These are phyloP conservation scores for Nerophis ophidion DNA, from an alignment of 2,113 vertebrate species.

Conservation along the genomic window DNA sequence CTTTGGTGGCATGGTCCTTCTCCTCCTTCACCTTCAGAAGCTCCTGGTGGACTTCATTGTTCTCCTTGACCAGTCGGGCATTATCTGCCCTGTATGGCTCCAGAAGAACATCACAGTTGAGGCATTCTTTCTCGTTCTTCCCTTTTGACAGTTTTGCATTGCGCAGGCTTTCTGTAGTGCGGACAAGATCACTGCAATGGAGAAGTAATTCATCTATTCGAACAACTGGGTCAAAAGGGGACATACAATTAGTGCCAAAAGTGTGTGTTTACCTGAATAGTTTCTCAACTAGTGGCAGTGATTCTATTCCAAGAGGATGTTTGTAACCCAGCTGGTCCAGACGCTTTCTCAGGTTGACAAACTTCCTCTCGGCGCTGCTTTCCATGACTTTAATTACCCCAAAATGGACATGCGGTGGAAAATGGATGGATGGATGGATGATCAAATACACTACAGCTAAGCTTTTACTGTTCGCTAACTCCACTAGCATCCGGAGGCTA, in stretches of 20 bases:
- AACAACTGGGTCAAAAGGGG: no score
- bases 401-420: no score
- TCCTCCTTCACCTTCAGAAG: conserved; percentile 83
- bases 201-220: background rate
- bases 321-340: conserved; percentile 91
- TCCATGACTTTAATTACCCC: conserved; percentile 40
- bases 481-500: no score
- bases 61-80: conserved; percentile 79
- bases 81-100: conserved; percentile 91
- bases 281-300: conserved; percentile 90
- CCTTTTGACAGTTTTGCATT: conserved; percentile 81
- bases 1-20: conserved; percentile 77
- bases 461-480: no score
- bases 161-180: conserved; percentile 91
- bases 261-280: conserved; percentile 84
- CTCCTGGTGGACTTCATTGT: conserved; percentile 87
- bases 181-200: conserved; percentile 84
- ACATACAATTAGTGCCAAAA: no score
- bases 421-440: no score
- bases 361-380: conserved; percentile 77
- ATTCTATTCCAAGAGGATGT: conserved; percentile 84
- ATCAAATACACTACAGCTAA: background rate
- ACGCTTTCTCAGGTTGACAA: conserved; percentile 84
- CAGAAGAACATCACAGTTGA: conserved; percentile 81
- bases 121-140: conserved; percentile 83